These are phyloP conservation scores for Gonioctena quinquepunctata DNA, from an alignment of 1,140 invertebrate species.

Conservation along the genomic window DNA sequence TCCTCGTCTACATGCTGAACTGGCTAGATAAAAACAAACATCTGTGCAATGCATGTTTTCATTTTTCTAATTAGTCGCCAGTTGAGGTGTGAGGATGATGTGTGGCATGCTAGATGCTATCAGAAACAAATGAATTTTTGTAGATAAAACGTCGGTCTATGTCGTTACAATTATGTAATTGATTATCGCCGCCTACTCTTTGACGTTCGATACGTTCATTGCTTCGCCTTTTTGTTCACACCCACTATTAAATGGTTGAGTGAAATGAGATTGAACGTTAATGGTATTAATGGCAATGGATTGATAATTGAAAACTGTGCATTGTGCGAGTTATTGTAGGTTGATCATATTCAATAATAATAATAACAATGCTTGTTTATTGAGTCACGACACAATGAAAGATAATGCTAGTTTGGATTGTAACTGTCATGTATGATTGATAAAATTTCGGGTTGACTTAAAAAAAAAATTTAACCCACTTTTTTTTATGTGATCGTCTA, in stretches of 20 bases:
- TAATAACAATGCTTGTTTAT: too few species aligned
- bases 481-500: too few species aligned
- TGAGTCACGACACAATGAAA: too few species aligned
- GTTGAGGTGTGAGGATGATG: constrained; percentile 29
- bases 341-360: too few species aligned
- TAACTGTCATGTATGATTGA: too few species aligned
- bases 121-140: constrained; percentile 16
- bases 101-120: constrained; percentile 27
- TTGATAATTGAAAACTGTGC: too few species aligned
- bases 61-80: constrained; percentile 27
- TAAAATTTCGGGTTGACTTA: too few species aligned
- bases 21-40: not conserved
- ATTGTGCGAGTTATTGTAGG: too few species aligned
- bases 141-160: constrained; percentile 17
- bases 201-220: constrained; percentile 1
- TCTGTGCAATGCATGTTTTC: constrained; percentile 5
- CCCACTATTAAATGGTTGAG: not conserved
- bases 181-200: constrained; percentile 17
- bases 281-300: too few species aligned
- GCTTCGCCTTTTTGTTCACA: constrained; percentile 2
- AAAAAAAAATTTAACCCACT: too few species aligned
- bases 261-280: not conserved
- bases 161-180: constrained; percentile 24
- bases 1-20: not conserved
- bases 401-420: too few species aligned